These are phyloP conservation scores for Seriola quinqueradiata DNA, from an alignment of 2,113 vertebrate genomes.

Conservation along the genomic window DNA sequence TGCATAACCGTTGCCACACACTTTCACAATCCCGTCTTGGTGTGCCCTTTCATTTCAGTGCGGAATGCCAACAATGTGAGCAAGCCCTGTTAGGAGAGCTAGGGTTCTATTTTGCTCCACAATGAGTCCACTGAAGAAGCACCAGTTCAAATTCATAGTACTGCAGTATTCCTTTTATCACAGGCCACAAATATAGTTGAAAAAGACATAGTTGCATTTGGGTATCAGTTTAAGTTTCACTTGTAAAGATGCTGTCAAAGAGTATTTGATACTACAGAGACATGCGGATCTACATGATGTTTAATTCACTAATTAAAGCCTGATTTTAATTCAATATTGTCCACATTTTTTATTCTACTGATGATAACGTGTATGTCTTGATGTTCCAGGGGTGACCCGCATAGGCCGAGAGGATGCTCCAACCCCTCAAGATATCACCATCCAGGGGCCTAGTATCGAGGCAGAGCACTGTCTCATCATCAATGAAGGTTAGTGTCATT, in stretches of 20 bases:
- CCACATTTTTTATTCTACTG: not conserved
- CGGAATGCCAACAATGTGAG: slow-evolving; percentile 59
- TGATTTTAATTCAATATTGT: not conserved
- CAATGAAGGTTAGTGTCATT: slow-evolving; percentile 77
- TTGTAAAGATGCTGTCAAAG: not conserved
- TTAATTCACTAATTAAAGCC: not conserved
- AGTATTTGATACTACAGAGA: not conserved
- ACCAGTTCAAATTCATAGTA: not conserved
- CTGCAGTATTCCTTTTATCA: not conserved
- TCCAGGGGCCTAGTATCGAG: slow-evolving; percentile 84
- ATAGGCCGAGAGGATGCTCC: slow-evolving; percentile 86
- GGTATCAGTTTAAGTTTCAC: not conserved
- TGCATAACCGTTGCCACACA: not conserved
- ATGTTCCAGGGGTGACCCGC: slow-evolving; percentile 82
- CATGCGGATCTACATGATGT: not conserved
- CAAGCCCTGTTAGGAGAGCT: slow-evolving; percentile 37
- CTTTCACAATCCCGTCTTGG: slow-evolving; percentile 18
- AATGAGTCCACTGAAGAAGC: slow-evolving; percentile 6
- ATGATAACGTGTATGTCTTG: not conserved
- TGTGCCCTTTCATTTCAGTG: slow-evolving; percentile 27
- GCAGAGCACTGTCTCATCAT: slow-evolving; percentile 86
- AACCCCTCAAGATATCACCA: slow-evolving; percentile 83
- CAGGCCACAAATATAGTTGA: not conserved
- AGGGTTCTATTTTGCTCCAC: slow-evolving; percentile 20
- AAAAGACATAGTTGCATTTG: not conserved